Base-by-base conservation (phyloP, 2,113 vertebrate species). In the Chrysochloris asiatica region DNA sequence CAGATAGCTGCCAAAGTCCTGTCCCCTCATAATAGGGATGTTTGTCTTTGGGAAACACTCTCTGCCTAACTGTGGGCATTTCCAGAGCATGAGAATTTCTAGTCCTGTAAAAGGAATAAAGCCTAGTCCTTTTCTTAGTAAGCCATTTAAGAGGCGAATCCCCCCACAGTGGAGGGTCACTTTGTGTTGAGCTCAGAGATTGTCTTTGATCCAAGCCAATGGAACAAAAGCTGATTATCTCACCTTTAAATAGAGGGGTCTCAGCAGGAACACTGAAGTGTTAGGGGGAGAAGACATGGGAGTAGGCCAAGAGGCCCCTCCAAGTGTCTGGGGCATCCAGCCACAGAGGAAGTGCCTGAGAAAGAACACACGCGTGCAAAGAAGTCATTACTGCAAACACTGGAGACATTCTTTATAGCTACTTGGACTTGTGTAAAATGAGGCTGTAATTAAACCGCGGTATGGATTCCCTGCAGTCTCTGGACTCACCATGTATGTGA, bases 161-260 rank as follows among this genome's bases (percentile, higher is more conserved):
- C 94, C 96, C 96, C 93, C 96, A 96, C 82, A 69, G 47, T 94
- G 90, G 81, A 73, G 92, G 65, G 67, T 88, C 4, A 41, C 95
- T 97, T 98, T 97, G 97, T 97, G 92, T 95, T 94, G 56, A 59
- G 88, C 95, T 95, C 65, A 80, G 95, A 97, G 96, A 95, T 86
- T 96, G 97, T 97, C 88, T 98, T 97, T 97, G 96, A 94, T 98
- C 96, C 97, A 97, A 97, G 94, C 84, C 93, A 89, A 59, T 48
- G 33, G 93, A 90, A 98, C 95, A 98, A 97, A 98, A 95, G 96
- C 95, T 83, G 95, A 97, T 98, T 97, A 94, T 97, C 95, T 97
- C 96, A 97, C 97, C 98, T 97, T 97, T 96, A 97, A 97, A 97
- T 95, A 95, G 95, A 96, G 83, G 94, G 96, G 97, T 97, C 98